phyloP scores from a whole-genome alignment of 1,140 invertebrate genomes.

The Magallana ariakensis region DNA sequence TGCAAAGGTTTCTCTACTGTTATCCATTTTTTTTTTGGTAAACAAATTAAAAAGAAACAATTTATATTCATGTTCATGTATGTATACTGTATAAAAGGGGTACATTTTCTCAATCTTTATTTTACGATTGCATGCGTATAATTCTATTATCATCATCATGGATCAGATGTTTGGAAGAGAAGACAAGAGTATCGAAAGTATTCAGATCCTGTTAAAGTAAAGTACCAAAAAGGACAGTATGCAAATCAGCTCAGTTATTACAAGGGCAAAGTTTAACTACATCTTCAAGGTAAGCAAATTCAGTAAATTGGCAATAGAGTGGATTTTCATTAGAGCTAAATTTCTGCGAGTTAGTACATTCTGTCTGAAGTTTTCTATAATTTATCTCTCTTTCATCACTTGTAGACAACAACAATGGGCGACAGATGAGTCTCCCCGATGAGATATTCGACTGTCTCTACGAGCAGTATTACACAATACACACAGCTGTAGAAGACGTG shows the following conservation, averaged over 20 bases:
- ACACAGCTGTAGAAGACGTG: neutral
- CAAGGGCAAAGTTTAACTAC: neutral
- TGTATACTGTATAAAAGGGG: neutral
- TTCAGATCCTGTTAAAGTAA: neutral
- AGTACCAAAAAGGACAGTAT: neutral
- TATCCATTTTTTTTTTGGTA: too few species aligned
- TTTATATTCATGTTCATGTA: neutral
- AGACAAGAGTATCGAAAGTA: neutral
- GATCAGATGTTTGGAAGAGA: neutral
- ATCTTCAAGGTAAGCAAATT: neutral
- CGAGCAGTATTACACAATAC: neutral
- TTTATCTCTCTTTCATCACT: neutral
- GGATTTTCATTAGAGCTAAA: neutral
- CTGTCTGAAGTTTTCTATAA: neutral
- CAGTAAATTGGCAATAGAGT: neutral
- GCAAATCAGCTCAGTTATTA: neutral
- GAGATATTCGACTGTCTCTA: neutral
- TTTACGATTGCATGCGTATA: neutral
- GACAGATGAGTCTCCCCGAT: neutral
- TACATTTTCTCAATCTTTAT: neutral
- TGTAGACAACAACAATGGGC: neutral
- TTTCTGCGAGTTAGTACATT: too few species aligned
- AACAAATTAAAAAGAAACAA: too few species aligned
- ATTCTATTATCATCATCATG: neutral
- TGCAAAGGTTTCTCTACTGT: too few species aligned